These are phyloP conservation scores for Drosophila recens DNA, from an alignment of 2,888 invertebrate species.

Conservation along the genomic window DNA sequence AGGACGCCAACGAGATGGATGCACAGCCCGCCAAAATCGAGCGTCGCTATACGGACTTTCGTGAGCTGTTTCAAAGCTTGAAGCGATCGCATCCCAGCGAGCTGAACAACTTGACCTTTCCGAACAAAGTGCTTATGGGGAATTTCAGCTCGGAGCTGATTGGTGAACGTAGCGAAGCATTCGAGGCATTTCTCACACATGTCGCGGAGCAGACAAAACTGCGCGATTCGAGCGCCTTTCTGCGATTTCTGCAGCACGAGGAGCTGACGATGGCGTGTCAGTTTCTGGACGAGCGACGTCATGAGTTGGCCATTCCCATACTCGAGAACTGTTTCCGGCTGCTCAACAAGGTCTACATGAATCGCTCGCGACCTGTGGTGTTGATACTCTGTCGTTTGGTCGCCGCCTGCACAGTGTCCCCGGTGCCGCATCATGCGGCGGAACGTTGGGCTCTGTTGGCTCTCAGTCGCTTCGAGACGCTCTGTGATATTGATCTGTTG, in stretches of 20 bases:
- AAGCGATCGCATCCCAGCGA: slow-evolving; percentile 87
- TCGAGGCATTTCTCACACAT: slow-evolving; percentile 88
- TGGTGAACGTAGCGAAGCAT: slow-evolving; percentile 88
- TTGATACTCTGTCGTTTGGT: slow-evolving; percentile 89
- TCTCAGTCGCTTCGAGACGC: slow-evolving; percentile 89
- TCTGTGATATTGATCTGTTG: slow-evolving; percentile 90
- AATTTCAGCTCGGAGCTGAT: slow-evolving; percentile 90
- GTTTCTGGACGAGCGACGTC: slow-evolving; percentile 87
- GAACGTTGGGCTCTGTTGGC: slow-evolving; percentile 90
- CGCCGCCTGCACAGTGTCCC: slow-evolving; percentile 86
- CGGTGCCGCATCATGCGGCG: slow-evolving; percentile 87
- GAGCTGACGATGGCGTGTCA: slow-evolving; percentile 88
- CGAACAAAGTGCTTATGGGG: slow-evolving; percentile 89
- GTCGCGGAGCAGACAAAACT: slow-evolving; percentile 87
- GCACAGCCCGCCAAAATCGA: slow-evolving; percentile 88
- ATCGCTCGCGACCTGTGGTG: slow-evolving; percentile 89
- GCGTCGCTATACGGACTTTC: slow-evolving; percentile 90
- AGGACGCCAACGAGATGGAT: slow-evolving; percentile 86
- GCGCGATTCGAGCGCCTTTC: slow-evolving; percentile 87
- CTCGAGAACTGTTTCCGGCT: slow-evolving; percentile 90
- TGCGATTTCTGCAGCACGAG: slow-evolving; percentile 88
- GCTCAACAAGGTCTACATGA: slow-evolving; percentile 88
- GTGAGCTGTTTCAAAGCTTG: slow-evolving; percentile 88
- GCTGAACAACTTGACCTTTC: slow-evolving; percentile 87
- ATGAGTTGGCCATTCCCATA: slow-evolving; percentile 87